phyloP scores from a whole-genome alignment of 1,140 invertebrate species.

The Wiebesia pumilae region DNA sequence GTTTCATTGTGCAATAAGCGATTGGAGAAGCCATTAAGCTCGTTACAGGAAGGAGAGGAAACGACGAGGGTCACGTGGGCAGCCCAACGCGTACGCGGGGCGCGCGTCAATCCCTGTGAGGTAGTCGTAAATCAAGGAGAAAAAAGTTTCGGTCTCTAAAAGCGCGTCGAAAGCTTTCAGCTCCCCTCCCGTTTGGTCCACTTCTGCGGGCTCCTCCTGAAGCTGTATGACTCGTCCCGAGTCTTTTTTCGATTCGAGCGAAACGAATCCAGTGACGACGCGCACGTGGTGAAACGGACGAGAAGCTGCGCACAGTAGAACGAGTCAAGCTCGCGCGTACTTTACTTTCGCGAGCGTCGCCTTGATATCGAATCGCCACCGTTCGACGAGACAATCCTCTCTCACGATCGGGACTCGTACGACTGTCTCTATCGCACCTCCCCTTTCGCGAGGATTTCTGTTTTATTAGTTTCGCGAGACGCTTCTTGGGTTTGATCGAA shows the following conservation, averaged over 20 bases:
- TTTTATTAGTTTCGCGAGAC: too few relatives aligned
- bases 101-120: not conserved
- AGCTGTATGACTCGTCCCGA: too few relatives aligned
- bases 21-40: not conserved
- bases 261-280: not conserved
- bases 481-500: too few relatives aligned
- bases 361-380: not conserved
- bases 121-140: not conserved
- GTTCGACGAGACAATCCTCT: too few relatives aligned
- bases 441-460: too few relatives aligned
- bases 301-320: not conserved
- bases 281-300: not conserved
- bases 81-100: not conserved
- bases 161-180: not conserved
- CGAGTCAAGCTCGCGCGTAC: not conserved
- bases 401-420: not conserved
- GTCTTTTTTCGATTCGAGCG: not conserved
- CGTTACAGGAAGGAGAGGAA: not conserved
- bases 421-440: not conserved
- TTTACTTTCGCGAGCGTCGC: not conserved
- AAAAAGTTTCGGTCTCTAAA: not conserved
- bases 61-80: too few relatives aligned
- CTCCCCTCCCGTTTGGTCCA: not conserved
- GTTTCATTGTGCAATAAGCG: not conserved
- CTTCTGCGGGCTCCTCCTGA: too few relatives aligned